phyloP scores from a whole-genome alignment of 2,113 vertebrate species.

The Hoplias malabaricus region DNA sequence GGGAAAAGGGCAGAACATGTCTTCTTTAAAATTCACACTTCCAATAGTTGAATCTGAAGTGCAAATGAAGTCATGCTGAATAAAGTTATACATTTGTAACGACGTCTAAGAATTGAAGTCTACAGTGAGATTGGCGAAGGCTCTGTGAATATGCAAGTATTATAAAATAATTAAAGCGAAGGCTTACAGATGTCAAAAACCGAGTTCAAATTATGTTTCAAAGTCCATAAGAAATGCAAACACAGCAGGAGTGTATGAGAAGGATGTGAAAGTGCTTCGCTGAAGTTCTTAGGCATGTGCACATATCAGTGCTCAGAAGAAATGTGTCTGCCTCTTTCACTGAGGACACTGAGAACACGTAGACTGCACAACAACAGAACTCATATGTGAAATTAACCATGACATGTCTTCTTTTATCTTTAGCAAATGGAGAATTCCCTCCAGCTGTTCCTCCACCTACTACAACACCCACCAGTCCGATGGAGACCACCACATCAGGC shows the following conservation, averaged over 20 bases:
- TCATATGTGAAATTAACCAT: not conserved
- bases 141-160: not conserved
- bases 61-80: not conserved
- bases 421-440: slow-evolving; percentile 77
- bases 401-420: slow-evolving; percentile 49
- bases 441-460: slow-evolving; percentile 61
- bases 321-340: not conserved
- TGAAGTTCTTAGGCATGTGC: not conserved
- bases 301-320: not conserved
- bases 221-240: not conserved
- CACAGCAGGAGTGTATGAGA: not conserved
- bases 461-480: slow-evolving; percentile 38
- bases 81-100: not conserved
- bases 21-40: not conserved
- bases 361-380: not conserved
- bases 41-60: too few relatives aligned
- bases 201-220: not conserved
- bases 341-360: not conserved
- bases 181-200: not conserved
- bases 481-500: slow-evolving; percentile 50
- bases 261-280: not conserved
- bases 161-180: not conserved
- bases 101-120: too few relatives aligned
- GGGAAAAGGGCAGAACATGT: too few relatives aligned
- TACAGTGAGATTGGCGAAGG: not conserved